Conservation (phyloP, 1,140 invertebrate genomes). For the Dermatophagoides farinae region DNA sequence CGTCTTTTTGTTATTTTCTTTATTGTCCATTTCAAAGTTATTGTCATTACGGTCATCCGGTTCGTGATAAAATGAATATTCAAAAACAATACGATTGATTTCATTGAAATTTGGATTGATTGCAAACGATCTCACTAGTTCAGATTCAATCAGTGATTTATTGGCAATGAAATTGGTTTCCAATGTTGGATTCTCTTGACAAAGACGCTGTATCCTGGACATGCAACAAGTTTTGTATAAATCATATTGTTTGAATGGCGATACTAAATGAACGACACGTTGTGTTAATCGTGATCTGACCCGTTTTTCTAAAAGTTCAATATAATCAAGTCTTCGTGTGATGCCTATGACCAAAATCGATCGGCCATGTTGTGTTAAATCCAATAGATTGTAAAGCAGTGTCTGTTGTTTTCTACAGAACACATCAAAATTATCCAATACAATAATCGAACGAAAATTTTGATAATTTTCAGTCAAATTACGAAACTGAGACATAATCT, state of each 20-base stretch:
- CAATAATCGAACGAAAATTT: slow-evolving; percentile 11
- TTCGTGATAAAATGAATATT: not conserved
- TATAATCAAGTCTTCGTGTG: slow-evolving; percentile 6
- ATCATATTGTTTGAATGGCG: not conserved
- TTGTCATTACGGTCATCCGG: not conserved
- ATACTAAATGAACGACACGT: slow-evolving; percentile 4
- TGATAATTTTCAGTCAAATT: not conserved
- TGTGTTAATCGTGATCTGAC: slow-evolving; percentile 11
- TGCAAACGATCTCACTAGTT: not conserved
- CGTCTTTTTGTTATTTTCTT: not conserved
- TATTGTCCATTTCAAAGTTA: not conserved
- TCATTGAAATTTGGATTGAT: not conserved
- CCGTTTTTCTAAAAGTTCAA: slow-evolving; percentile 4
- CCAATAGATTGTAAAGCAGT: slow-evolving; percentile 15
- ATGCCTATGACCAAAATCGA: slow-evolving; percentile 9
- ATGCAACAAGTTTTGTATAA: not conserved
- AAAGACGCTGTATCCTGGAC: not conserved
- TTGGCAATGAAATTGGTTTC: not conserved
- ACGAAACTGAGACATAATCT: slow-evolving; percentile 4
- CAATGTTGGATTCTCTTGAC: not conserved
- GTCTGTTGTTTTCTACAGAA: slow-evolving; percentile 13
- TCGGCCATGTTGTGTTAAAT: slow-evolving; percentile 12
- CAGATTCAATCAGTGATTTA: not conserved
- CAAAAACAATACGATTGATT: not conserved
- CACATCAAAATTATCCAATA: slow-evolving; percentile 16